Conservation (phyloP, 2,113 vertebrate species). For the Cololabis saira region DNA sequence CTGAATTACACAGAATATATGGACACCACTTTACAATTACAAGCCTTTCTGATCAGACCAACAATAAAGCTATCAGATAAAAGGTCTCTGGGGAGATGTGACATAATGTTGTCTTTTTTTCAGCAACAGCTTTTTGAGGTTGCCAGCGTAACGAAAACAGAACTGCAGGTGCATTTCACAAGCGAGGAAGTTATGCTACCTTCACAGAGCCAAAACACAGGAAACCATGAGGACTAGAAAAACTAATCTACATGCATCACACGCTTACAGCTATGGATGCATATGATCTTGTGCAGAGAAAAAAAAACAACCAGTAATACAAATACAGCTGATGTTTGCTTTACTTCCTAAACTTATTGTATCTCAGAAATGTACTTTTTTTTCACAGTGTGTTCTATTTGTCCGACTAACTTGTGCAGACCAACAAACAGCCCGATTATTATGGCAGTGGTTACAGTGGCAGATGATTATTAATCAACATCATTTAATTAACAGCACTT, state of each 20-base stretch:
- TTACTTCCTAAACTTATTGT: conserved; percentile 38
- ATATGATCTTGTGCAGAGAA: conserved; percentile 52
- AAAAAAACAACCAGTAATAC: conserved; percentile 24
- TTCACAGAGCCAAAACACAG: conserved; percentile 73
- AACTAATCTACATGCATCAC: conserved; percentile 49
- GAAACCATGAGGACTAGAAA: conserved; percentile 70
- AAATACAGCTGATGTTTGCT: conserved; percentile 23
- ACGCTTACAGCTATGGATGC: conserved; percentile 53
- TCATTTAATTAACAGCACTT: too few relatives aligned
- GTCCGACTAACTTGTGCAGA: too few relatives aligned
- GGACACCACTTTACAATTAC: too few relatives aligned
- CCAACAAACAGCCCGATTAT: too few relatives aligned
- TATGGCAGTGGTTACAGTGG: too few relatives aligned
- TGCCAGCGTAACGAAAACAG: conserved; percentile 70
- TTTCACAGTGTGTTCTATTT: conserved; percentile 1
- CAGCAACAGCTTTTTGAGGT: conserved; percentile 66
- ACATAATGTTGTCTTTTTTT: conserved; percentile 7
- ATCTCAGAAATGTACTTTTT: conserved; percentile 21
- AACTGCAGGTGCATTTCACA: conserved; percentile 76
- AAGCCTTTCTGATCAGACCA: too few relatives aligned
- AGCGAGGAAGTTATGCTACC: conserved; percentile 60
- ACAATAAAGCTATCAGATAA: too few relatives aligned
- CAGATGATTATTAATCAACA: too few relatives aligned
- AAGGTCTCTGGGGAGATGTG: too few relatives aligned
- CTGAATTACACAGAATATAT: too few relatives aligned